Conservation (phyloP, 2,888 invertebrate species). For the Nomada goodeniana region DNA sequence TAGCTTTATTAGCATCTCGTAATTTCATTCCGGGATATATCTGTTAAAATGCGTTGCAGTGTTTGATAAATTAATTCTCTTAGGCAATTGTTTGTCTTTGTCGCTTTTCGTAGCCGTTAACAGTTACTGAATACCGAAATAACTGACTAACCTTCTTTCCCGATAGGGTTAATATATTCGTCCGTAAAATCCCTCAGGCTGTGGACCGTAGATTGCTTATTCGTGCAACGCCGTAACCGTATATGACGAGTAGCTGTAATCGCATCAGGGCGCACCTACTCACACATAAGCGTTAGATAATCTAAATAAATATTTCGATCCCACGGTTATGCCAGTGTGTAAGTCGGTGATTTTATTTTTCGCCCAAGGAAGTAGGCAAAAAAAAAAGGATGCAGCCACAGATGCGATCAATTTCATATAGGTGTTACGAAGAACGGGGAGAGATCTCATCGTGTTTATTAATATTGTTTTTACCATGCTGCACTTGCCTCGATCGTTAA, state of each 20-base stretch:
- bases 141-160: constrained; percentile 74
- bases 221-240: constrained; percentile 24
- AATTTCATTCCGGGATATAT: not conserved
- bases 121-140: constrained; percentile 71
- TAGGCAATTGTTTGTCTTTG: no score
- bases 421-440: not conserved
- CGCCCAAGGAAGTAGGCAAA: constrained; percentile 18
- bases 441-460: not conserved
- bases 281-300: constrained; percentile 20
- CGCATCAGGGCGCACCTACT: constrained; percentile 22
- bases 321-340: constrained; percentile 4
- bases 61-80: not conserved
- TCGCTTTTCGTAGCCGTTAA: constrained; percentile 14
- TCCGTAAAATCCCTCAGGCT: constrained; percentile 65
- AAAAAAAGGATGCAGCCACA: not conserved
- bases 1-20: not conserved
- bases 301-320: constrained; percentile 49
- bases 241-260: constrained; percentile 47
- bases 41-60: constrained; percentile 1
- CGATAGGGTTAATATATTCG: constrained; percentile 77
- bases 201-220: constrained; percentile 71
- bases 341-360: constrained; percentile 47
- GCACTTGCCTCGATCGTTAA: no score
- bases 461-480: not conserved
- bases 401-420: not conserved